A percentile compares a stretch with the other conserved stretches of the same genome.
Conservation (phyloP, 1,140 invertebrate genomes). For the Bicyclus anynana region DNA sequence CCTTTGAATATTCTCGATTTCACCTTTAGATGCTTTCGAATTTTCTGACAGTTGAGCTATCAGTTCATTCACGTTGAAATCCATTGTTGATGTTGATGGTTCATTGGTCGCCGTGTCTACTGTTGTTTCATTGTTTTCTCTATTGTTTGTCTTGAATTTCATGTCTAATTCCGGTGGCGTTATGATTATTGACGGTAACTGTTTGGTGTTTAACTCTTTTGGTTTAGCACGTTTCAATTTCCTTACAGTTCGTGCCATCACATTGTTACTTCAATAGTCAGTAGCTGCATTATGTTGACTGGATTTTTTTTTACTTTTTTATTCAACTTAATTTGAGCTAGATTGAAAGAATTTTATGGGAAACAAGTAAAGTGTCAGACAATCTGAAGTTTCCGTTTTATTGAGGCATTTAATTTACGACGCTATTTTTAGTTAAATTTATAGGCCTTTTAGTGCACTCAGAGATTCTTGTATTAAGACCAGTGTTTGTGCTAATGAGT, state of each 20-base stretch:
- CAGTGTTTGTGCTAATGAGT: not conserved
- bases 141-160: conserved; percentile 47
- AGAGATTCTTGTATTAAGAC: conserved; percentile 5
- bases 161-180: conserved; percentile 56
- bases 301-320: conserved; percentile 19
- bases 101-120: conserved; percentile 26
- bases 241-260: conserved; percentile 73
- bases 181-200: conserved; percentile 53
- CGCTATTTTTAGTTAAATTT: conserved; percentile 9
- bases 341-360: conserved; percentile 3
- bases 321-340: conserved; percentile 14
- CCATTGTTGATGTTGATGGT: conserved; percentile 33
- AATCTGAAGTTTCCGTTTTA: conserved; percentile 33
- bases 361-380: conserved; percentile 8
- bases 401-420: conserved; percentile 39
- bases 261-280: conserved; percentile 44
- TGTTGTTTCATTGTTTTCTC: conserved; percentile 19
- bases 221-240: conserved; percentile 65
- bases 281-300: conserved; percentile 20
- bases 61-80: conserved; percentile 63
- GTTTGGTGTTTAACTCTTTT: conserved; percentile 44
- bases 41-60: conserved; percentile 66
- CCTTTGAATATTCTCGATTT: conserved; percentile 67
- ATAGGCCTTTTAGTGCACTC: not conserved
- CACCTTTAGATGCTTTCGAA: conserved; percentile 57